phyloP scores from a whole-genome alignment of 2,797 vertebrate genomes.

The Heliangelus exortis region DNA sequence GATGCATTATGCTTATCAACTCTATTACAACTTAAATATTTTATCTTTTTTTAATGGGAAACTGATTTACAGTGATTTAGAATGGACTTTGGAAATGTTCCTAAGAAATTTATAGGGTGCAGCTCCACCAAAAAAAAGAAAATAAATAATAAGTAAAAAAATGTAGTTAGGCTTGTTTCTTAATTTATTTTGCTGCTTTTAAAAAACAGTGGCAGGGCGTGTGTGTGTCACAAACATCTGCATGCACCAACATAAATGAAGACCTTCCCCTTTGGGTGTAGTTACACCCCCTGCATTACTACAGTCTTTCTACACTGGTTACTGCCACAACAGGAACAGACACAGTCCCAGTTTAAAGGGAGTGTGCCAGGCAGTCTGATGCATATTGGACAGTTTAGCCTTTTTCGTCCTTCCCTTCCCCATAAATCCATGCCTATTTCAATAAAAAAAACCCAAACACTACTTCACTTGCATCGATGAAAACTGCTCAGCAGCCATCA shows the following conservation, averaged over 20 bases:
- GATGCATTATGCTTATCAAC: not conserved
- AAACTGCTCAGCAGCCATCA: not conserved
- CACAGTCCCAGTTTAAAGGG: not conserved
- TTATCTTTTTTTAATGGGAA: conserved; percentile 6
- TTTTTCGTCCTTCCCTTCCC: not conserved
- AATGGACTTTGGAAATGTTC: not conserved
- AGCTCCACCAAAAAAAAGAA: not conserved
- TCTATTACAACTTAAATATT: not conserved
- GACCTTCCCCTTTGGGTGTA: not conserved
- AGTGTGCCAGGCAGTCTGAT: not conserved
- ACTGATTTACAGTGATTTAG: not conserved
- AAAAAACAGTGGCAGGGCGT: not conserved
- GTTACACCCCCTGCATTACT: not conserved
- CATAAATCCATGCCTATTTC: not conserved
- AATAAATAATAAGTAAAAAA: too few species aligned
- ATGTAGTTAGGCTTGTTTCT: not conserved
- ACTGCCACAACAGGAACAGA: not conserved
- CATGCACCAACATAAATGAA: not conserved
- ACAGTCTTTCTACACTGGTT: not conserved
- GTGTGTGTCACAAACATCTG: not conserved
- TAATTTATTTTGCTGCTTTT: not conserved
- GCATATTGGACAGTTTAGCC: not conserved
- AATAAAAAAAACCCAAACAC: not conserved
- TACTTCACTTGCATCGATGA: not conserved
- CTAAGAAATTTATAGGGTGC: not conserved